These are phyloP conservation scores for Crioceris asparagi DNA, from an alignment of 2,888 invertebrate species.

Conservation along the genomic window DNA sequence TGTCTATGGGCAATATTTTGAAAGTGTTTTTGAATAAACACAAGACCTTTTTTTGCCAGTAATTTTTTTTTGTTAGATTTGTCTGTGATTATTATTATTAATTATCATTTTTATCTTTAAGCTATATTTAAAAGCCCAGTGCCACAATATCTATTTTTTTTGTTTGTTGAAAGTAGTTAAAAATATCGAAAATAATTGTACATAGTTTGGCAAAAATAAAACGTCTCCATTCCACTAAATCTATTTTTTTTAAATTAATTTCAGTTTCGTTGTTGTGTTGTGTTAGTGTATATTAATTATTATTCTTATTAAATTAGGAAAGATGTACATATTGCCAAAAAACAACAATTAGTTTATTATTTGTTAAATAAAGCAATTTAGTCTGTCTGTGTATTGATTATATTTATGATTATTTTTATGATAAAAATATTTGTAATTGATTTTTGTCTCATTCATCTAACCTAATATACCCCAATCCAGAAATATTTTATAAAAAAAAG, in stretches of 20 bases:
- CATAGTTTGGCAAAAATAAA: constrained; percentile 18
- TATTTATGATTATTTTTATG: constrained; percentile 40
- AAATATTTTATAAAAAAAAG: too few species aligned
- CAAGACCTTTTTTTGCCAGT: constrained; percentile 17
- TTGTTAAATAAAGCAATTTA: constrained; percentile 34
- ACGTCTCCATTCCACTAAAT: constrained; percentile 33
- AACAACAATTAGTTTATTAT: constrained; percentile 34
- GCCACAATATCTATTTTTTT: constrained; percentile 21
- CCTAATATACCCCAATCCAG: too few species aligned
- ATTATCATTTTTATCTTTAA: constrained; percentile 16
- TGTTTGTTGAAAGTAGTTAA: constrained; percentile 19
- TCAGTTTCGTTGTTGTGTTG: constrained; percentile 35
- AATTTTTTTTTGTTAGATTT: constrained; percentile 14
- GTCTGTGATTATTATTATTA: constrained; percentile 18
- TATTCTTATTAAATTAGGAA: too few species aligned
- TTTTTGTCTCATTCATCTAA: neutral
- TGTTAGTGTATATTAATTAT: constrained; percentile 35
- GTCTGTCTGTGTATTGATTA: constrained; percentile 37
- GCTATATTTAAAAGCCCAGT: constrained; percentile 21
- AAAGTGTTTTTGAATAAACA: neutral
- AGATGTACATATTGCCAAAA: constrained; percentile 39
- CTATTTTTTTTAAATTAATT: constrained; percentile 26
- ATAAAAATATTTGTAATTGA: constrained; percentile 37
- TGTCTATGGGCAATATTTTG: constrained; percentile 14
- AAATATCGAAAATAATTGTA: constrained; percentile 10